Evolutionary conservation across 2,113 vertebrate species (phyloP).

Genomic region (Gallinago paraguaiae): DNA sequence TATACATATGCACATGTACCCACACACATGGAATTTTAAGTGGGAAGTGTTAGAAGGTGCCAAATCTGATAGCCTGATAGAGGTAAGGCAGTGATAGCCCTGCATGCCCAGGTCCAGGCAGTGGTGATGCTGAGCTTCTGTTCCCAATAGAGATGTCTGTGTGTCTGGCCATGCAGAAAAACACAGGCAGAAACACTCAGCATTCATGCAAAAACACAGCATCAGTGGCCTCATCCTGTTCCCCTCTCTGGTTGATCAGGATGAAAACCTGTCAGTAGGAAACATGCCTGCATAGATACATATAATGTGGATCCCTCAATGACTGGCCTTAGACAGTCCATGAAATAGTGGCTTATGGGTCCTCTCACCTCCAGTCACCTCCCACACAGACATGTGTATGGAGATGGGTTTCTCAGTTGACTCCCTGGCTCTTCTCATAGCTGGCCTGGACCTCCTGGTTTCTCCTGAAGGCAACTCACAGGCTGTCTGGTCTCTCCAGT

Average conservation of each 20-base stretch:
- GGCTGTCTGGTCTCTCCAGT: not conserved
- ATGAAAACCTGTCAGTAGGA: not conserved
- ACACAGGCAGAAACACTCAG: not conserved
- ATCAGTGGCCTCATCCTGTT: not conserved
- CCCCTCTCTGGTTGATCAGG: not conserved
- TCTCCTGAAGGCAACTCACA: not conserved
- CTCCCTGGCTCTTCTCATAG: accelerated
- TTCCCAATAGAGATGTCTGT: accelerated
- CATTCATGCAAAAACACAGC: not conserved
- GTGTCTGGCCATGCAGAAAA: not conserved
- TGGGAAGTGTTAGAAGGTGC: not conserved
- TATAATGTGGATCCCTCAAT: not conserved
- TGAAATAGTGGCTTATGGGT: not conserved
- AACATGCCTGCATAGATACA: accelerated
- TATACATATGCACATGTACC: accelerated
- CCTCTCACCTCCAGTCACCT: not conserved
- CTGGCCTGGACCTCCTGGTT: not conserved
- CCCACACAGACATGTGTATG: not conserved
- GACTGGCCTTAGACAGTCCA: not conserved
- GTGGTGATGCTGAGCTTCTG: not conserved
- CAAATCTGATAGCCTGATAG: not conserved
- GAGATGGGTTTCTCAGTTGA: accelerated
- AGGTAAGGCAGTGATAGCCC: not conserved
- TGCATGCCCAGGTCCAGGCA: not conserved
- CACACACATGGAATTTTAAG: not conserved